Percentiles rank a stretch among this genome's conserved stretches.
These are phyloP conservation scores for Eutrigla gurnardus DNA, from an alignment of 2,797 vertebrate species.

Conservation along the genomic window DNA sequence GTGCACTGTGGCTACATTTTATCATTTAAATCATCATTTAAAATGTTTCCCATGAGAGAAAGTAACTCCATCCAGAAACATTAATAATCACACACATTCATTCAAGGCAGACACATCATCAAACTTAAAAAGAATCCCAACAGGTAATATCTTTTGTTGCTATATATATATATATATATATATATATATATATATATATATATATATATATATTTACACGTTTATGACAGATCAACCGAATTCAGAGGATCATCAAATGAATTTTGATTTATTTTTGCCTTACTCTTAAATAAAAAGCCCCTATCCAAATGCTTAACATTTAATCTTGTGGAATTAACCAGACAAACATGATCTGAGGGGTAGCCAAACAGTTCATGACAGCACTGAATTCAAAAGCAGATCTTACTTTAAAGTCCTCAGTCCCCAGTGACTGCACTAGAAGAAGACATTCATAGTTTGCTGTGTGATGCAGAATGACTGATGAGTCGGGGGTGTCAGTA, in stretches of 20 bases:
- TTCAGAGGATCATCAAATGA: constrained; percentile 41
- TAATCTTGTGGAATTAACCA: constrained; percentile 48
- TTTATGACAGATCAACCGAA: constrained; percentile 28
- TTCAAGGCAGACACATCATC: constrained; percentile 40
- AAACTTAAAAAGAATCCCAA: constrained; percentile 51
- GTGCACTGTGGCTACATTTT: constrained; percentile 58
- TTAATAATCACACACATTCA: constrained; percentile 61
- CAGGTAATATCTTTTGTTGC: constrained; percentile 11
- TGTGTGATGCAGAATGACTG: constrained; percentile 53
- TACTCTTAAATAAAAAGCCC: constrained; percentile 33
- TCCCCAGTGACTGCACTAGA: constrained; percentile 34
- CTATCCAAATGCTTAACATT: constrained; percentile 43
- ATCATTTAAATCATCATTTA: constrained; percentile 50
- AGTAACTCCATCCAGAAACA: constrained; percentile 58
- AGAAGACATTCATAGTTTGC: constrained; percentile 50
- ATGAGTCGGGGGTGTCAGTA: constrained; percentile 51
- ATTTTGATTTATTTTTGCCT: constrained; percentile 41
- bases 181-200: constrained; percentile 48
- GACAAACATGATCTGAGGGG: constrained; percentile 55
- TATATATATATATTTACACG: constrained; percentile 40
- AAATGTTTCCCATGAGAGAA: constrained; percentile 58
- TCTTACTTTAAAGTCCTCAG: constrained; percentile 49
- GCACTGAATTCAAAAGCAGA: constrained; percentile 39
- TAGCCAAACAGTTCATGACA: constrained; percentile 47
- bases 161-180: constrained; percentile 43